Conservation (phyloP, 2,888 invertebrate species). For the Nemurella pictetii region DNA sequence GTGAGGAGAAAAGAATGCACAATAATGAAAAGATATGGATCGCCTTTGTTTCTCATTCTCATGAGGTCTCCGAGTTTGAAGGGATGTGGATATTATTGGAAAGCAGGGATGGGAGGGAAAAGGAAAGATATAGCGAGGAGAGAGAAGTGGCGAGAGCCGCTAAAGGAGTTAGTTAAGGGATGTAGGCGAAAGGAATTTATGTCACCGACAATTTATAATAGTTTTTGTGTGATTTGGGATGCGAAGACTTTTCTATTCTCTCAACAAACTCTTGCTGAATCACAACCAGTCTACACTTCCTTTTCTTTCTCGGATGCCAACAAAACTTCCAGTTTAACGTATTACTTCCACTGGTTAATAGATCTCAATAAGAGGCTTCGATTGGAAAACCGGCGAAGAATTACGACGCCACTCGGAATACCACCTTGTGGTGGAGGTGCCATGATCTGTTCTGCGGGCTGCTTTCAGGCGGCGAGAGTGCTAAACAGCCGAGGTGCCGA, state of each 20-base stretch:
- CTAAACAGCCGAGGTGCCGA: too few relatives aligned
- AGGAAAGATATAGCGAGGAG: not conserved
- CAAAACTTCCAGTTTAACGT: not conserved
- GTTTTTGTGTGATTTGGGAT: conserved; percentile 23
- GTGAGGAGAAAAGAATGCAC: not conserved
- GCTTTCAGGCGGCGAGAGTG: not conserved
- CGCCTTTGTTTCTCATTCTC: conserved; percentile 21
- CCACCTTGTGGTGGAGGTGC: not conserved
- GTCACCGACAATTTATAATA: conserved; percentile 28
- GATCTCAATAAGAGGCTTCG: not conserved
- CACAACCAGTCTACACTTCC: not conserved
- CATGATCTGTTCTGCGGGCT: not conserved
- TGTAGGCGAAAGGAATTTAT: conserved; percentile 19
- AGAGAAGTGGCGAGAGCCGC: not conserved
- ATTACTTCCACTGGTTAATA: not conserved
- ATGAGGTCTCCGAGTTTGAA: not conserved
- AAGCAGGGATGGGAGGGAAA: not conserved
- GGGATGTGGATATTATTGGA: conserved; percentile 8
- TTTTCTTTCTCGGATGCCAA: not conserved
- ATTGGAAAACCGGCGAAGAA: not conserved
- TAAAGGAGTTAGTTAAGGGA: conserved; percentile 28
- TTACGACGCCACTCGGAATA: not conserved
- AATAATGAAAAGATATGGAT: not conserved
- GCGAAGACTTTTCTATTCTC: not conserved
- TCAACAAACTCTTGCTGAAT: not conserved